These are phyloP conservation scores for Eunapius fragilis DNA, from an alignment of 37 sponge, comb jelly and placozoan species.

Conservation along the genomic window DNA sequence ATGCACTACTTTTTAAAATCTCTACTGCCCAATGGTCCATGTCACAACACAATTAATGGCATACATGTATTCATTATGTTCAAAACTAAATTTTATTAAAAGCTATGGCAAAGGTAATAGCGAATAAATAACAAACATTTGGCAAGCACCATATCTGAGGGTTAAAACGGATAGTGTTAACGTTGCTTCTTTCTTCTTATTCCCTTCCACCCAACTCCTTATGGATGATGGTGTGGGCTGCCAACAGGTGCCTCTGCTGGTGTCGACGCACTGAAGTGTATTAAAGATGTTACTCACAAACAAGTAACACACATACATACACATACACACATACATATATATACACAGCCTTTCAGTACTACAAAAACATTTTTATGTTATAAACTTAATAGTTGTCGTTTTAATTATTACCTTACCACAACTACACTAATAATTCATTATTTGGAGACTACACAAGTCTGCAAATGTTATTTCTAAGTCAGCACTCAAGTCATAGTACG, in stretches of 20 bases:
- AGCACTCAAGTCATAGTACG: too few species aligned
- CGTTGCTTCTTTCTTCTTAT: conserved; percentile 9
- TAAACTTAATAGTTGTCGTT: too few species aligned
- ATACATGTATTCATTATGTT: too few species aligned
- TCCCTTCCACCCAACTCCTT: conserved; percentile 1
- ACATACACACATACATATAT: not conserved
- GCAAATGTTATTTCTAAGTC: too few species aligned
- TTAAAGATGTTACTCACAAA: not conserved
- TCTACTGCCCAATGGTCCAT: too few species aligned
- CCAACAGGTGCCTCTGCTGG: conserved; percentile 78
- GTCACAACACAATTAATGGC: too few species aligned
- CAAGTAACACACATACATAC: not conserved
- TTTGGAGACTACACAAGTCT: too few species aligned
- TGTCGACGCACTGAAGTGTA: conserved; percentile 34
- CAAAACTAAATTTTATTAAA: too few species aligned
- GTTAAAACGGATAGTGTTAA: not conserved
- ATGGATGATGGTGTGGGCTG: conserved; percentile 89
- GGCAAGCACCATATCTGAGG: not conserved
- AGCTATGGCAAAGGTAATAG: not conserved
- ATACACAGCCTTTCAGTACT: not conserved
- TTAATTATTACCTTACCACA: not conserved
- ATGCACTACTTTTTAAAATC: too few species aligned
- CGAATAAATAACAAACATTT: not conserved
- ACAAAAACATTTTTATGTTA: too few species aligned
- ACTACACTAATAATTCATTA: too few species aligned